phyloP scores from a whole-genome alignment of 2,888 invertebrate species.

The Hipparchia sbordonii region DNA sequence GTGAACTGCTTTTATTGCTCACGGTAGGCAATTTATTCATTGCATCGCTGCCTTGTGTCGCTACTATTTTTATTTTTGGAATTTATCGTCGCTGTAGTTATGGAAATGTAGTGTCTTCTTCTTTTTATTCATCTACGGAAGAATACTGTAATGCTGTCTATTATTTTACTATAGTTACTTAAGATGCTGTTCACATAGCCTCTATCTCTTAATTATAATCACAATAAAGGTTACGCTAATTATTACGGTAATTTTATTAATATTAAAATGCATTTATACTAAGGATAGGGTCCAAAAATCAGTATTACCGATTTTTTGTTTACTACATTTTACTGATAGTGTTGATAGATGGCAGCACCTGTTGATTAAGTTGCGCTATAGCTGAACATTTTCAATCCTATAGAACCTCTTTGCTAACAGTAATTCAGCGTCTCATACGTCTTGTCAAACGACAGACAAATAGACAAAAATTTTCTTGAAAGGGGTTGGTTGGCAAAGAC shows the following conservation, averaged over 20 bases:
- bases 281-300: background rate
- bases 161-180: background rate
- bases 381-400: background rate
- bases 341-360: slow-evolving; percentile 16
- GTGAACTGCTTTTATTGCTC: slow-evolving; percentile 63
- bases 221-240: too few species aligned
- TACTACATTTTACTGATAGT: background rate
- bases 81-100: slow-evolving; percentile 35
- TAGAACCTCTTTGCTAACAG: background rate
- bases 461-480: slow-evolving; percentile 21
- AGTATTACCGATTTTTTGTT: background rate
- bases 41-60: slow-evolving; percentile 41
- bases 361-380: background rate
- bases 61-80: slow-evolving; percentile 38
- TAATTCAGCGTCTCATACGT: background rate
- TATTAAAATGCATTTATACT: too few species aligned
- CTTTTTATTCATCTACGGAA: slow-evolving; percentile 4
- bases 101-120: slow-evolving; percentile 10
- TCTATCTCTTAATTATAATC: too few species aligned
- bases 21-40: slow-evolving; percentile 68
- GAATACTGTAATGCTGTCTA: too few species aligned
- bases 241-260: too few species aligned
- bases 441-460: background rate
- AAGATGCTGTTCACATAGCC: too few species aligned
- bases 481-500: slow-evolving; percentile 19